Conservation (phyloP, 2,888 invertebrate genomes). For the Euphydryas editha region DNA sequence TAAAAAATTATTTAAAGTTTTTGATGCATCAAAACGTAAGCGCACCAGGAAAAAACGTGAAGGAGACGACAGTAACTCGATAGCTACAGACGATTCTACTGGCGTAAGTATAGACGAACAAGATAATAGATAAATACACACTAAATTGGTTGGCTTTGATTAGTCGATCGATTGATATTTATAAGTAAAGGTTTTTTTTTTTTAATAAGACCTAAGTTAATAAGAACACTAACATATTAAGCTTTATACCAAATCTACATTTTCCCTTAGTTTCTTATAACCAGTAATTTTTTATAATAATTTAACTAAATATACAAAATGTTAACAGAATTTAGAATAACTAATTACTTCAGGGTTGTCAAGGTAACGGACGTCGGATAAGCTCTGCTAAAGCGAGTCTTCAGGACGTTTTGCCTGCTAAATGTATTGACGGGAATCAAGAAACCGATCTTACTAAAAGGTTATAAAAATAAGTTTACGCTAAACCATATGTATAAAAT, state of each 20-base stretch:
- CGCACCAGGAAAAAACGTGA: constrained; percentile 62
- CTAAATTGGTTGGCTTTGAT: background rate
- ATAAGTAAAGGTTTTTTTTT: too few relatives aligned
- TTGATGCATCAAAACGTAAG: constrained; percentile 68
- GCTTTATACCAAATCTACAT: too few relatives aligned
- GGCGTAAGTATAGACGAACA: constrained; percentile 60
- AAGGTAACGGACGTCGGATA: constrained; percentile 49
- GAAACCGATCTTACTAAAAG: constrained; percentile 51
- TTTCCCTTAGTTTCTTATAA: too few relatives aligned
- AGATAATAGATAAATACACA: background rate
- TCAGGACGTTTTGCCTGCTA: constrained; percentile 56
- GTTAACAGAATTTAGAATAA: background rate
- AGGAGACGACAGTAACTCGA: constrained; percentile 62
- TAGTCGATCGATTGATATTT: background rate
- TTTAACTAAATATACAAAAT: too few relatives aligned
- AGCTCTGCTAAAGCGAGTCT: constrained; percentile 63
- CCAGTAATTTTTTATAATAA: too few relatives aligned
- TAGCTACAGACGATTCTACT: constrained; percentile 65
- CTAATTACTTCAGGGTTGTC: constrained; percentile 41
- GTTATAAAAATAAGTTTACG: constrained; percentile 36
- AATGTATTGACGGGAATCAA: constrained; percentile 42
- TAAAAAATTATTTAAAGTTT: constrained; percentile 74
- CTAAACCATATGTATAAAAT: background rate
- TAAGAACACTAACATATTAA: too few relatives aligned
- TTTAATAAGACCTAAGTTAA: too few relatives aligned